Base-by-base conservation (phyloP, 2,888 invertebrate species). In the Subacronicta megacephala region DNA sequence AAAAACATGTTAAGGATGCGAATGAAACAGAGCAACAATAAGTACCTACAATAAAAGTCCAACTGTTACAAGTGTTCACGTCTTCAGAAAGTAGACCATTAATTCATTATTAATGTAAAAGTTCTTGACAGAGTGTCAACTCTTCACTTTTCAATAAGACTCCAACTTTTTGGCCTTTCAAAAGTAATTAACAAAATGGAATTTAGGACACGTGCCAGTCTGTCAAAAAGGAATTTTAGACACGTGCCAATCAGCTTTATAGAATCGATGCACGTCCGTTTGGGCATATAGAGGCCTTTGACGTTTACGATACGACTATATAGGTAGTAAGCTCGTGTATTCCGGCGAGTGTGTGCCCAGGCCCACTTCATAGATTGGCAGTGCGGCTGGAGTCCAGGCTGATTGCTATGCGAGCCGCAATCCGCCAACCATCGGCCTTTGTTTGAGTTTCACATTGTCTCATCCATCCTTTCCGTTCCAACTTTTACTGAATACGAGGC, bases 341-440 rank as follows among this genome's bases (percentile, higher is more conserved):
- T 40, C 3, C 13, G 52, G 50, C 43, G 55, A 58, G 63, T 58
- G 52, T 58, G n/a, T n/a, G n/a, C n/a, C n/a, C n/a, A n/a, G n/a
- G 61, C 43, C 73, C 59, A 67, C 67, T 72, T 61, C 47, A 65
- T 69, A 72, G 75, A 77, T 82, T 77, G 80, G 71, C 80, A 80
- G 74, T 58, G 59, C 78, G 40, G 61, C 78, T 37, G 62, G 75
- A 68, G 75, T 71, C 71, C 74, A 66, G 72, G 75, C 83, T 90
- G 90, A 92, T 93, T 93, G 85, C 85, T 90, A 93, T 93, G 90
- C 93, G 80, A 78, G 78, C 74, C 85, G 78, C 82, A 82, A 76
- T 77, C 80, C 77, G 76, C 80, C 81, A 79, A 76, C 73, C 78
- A 75, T 67, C 81, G 81, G 82, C 85, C 87, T 87, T 92, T 92